Conservation (phyloP, 1,140 invertebrate genomes). For the Akabosia matsudoensis region DNA sequence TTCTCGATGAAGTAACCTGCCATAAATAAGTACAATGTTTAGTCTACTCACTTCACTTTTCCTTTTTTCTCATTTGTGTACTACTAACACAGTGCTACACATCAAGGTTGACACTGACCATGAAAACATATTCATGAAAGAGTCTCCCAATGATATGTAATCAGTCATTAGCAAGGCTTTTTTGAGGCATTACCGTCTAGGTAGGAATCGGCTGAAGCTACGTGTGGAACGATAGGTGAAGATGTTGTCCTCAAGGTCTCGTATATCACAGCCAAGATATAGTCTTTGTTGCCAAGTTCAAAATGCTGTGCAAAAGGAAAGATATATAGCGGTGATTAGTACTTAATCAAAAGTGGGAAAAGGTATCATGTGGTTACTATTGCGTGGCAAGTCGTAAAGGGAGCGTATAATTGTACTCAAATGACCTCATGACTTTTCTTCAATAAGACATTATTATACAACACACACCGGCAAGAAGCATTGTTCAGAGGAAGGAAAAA, state of each 20-base stretch:
- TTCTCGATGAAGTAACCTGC: constrained; percentile 68
- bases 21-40: constrained; percentile 20
- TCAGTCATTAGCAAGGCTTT: constrained; percentile 13
- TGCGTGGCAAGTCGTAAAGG: too few relatives aligned
- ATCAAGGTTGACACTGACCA: constrained; percentile 5
- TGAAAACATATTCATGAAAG: neutral
- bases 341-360: too few relatives aligned
- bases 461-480: too few relatives aligned
- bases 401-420: too few relatives aligned
- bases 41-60: constrained; percentile 1
- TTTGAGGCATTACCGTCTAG: constrained; percentile 61
- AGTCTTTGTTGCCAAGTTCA: constrained; percentile 60
- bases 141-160: neutral
- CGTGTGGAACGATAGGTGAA: constrained; percentile 87
- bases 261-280: constrained; percentile 75
- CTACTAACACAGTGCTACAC: neutral
- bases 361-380: too few relatives aligned
- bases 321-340: too few relatives aligned
- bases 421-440: too few relatives aligned
- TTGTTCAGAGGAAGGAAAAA: too few relatives aligned
- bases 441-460: too few relatives aligned
- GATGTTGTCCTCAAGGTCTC: constrained; percentile 76
- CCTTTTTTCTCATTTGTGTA: neutral
- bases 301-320: constrained; percentile 30
- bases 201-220: constrained; percentile 70